Base-by-base conservation (phyloP, 2,113 vertebrate genomes). In the Poeciliopsis occidentalis region DNA sequence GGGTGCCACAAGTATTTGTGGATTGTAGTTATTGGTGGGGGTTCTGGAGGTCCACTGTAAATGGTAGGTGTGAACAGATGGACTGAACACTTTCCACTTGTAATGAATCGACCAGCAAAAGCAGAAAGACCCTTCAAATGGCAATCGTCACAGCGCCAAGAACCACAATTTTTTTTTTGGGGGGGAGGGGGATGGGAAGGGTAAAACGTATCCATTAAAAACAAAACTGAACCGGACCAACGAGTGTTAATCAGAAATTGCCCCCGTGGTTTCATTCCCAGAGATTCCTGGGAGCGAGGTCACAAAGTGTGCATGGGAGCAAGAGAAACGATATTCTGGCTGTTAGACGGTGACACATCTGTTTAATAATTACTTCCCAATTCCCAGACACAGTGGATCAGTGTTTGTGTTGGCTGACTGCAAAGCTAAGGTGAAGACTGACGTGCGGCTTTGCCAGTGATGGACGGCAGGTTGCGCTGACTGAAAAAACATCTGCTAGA, bases 401-500 rank as follows among this genome's bases (percentile, higher is more conserved):
- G 22, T 68, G 75, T 73, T 88, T 70, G 71, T 71, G 61, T 73
- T 87, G 73, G 73, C 64, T 27, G 17, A 19, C 11, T 57, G 37
- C 19, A 27, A 44, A 69, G 62, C 51, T 71, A 68, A 78, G 74
- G 64, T 75, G 76, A 84, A 69, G 66, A 2, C 62, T 69, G 79
- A 75, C 61, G 54, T 68, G 61, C 1, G 22, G 24, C 19, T 54
- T 64, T n/a, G 47, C 61, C 39, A 24, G 31, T 65, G 47, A 51
- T 8, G 26, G 64, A 4, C 11, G 3, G 60, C 5, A 54, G 22
- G 66, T 73, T 57, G 22, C 65, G 7, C 30, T 44, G 54, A 70
- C n/a, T n/a, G 51, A 63, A 11, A 74, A 78, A 78, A 78, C 62
- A 78, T 22, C 31, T 66, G 31, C 13, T 19, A 13, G 12, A 60